Percentiles rank a stretch among this genome's conserved stretches.
phyloP scores from a whole-genome alignment of 2,888 invertebrate genomes.

The Meandrusa payeni region DNA sequence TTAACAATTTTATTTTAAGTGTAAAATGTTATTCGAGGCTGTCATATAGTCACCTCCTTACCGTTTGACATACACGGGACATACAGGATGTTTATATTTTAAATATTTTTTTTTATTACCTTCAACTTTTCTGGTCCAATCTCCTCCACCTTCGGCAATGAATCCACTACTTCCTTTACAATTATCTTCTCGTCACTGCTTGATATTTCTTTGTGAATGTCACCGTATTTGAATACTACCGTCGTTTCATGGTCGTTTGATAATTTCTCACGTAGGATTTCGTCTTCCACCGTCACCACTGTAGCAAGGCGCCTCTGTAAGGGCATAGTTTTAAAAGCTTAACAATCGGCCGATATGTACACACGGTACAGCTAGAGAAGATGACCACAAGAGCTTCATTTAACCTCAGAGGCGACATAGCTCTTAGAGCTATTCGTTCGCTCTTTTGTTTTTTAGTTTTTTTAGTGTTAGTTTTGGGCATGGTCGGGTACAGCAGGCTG shows the following conservation, averaged over 20 bases:
- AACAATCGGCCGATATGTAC: not conserved
- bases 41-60: too few relatives aligned
- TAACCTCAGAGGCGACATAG: too few relatives aligned
- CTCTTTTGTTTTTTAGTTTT: too few relatives aligned
- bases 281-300: constrained; percentile 49
- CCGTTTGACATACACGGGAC: too few relatives aligned
- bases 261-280: constrained; percentile 45
- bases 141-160: constrained; percentile 48
- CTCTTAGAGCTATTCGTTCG: too few relatives aligned
- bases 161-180: constrained; percentile 46
- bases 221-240: constrained; percentile 52
- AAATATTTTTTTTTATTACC: constrained; percentile 39
- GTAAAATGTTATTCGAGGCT: too few relatives aligned
- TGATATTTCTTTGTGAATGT: constrained; percentile 44
- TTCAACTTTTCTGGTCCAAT: constrained; percentile 54
- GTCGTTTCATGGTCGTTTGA: constrained; percentile 46
- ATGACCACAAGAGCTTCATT: too few relatives aligned
- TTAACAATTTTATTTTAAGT: too few relatives aligned
- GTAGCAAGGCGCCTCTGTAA: constrained; percentile 53
- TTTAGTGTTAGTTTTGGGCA: too few relatives aligned
- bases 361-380: too few relatives aligned
- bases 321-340: not conserved
- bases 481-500: too few relatives aligned
- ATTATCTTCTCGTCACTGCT: constrained; percentile 54
- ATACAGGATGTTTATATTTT: too few relatives aligned